Conservation (phyloP, 2,888 invertebrate species). For the Agrotis puta region DNA sequence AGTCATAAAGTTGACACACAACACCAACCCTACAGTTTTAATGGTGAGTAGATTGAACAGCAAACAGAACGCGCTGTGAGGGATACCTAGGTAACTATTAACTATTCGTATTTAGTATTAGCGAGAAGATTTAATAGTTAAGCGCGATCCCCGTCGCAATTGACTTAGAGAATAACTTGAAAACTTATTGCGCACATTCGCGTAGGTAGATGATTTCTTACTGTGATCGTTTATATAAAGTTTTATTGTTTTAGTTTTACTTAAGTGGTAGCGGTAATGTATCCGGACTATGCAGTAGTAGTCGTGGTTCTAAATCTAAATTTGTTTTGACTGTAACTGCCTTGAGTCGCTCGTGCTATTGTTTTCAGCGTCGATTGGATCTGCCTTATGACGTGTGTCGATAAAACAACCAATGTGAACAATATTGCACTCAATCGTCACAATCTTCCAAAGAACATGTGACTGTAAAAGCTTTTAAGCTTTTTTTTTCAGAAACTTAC, state of each 20-base stretch:
- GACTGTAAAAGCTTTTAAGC: constrained; percentile 9
- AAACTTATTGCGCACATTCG: constrained; percentile 89
- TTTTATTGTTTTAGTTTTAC: constrained; percentile 67
- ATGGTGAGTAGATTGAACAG: constrained; percentile 72
- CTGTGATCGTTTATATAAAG: constrained; percentile 87
- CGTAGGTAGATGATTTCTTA: constrained; percentile 88
- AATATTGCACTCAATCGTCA: constrained; percentile 3
- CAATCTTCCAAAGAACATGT: constrained; percentile 17
- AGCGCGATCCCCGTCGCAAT: constrained; percentile 68
- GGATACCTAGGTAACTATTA: constrained; percentile 55
- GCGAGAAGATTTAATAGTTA: constrained; percentile 64
- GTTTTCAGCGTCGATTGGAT: constrained; percentile 26
- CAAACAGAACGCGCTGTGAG: constrained; percentile 47
- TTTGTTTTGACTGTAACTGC: constrained; percentile 27
- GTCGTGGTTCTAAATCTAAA: constrained; percentile 29
- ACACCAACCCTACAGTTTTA: constrained; percentile 64
- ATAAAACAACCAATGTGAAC: constrained; percentile 18
- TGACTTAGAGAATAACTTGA: constrained; percentile 75
- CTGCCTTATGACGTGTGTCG: constrained; percentile 47
- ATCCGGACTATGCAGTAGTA: constrained; percentile 43
- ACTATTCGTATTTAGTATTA: constrained; percentile 64
- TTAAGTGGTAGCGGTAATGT: constrained; percentile 65
- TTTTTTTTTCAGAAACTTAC: constrained; percentile 13
- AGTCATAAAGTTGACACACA: constrained; percentile 30
- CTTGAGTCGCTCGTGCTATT: constrained; percentile 38